phyloP scores from a whole-genome alignment of 2,113 vertebrate species.

The Rhinolophus ferrumequinum region DNA sequence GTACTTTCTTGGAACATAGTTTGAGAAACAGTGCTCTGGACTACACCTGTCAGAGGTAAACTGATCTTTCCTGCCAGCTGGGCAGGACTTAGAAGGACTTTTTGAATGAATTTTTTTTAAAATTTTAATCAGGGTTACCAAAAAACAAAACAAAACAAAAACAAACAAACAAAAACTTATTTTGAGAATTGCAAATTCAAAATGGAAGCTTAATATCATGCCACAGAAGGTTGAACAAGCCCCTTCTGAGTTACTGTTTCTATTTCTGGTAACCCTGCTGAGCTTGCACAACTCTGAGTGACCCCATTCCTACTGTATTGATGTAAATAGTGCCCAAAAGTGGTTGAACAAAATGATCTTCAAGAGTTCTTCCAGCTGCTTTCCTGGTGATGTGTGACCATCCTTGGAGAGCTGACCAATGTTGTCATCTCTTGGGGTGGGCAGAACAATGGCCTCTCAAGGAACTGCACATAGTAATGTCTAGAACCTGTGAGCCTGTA shows the following conservation, averaged over 20 bases:
- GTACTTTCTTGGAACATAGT: not conserved
- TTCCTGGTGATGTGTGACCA: not conserved
- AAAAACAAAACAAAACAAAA: no score
- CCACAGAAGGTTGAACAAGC: accelerated
- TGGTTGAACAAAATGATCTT: not conserved
- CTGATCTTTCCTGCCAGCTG: not conserved
- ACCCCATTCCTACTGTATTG: accelerated
- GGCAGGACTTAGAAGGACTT: not conserved
- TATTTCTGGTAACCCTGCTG: not conserved
- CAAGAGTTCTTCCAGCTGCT: not conserved
- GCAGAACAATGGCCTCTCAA: not conserved
- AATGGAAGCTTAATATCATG: not conserved
- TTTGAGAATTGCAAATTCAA: not conserved
- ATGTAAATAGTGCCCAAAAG: no score
- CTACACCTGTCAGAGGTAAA: not conserved
- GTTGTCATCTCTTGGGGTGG: not conserved
- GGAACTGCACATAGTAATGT: not conserved
- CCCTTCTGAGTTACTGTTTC: not conserved
- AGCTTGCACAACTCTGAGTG: not conserved
- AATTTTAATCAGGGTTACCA: not conserved
- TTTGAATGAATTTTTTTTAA: not conserved
- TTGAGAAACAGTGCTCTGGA: not conserved
- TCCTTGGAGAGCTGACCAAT: not conserved
- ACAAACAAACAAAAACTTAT: not conserved
- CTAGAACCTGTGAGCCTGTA: not conserved